Conservation (phyloP, 2,888 invertebrate species). For the Liodrosophila aerea region DNA sequence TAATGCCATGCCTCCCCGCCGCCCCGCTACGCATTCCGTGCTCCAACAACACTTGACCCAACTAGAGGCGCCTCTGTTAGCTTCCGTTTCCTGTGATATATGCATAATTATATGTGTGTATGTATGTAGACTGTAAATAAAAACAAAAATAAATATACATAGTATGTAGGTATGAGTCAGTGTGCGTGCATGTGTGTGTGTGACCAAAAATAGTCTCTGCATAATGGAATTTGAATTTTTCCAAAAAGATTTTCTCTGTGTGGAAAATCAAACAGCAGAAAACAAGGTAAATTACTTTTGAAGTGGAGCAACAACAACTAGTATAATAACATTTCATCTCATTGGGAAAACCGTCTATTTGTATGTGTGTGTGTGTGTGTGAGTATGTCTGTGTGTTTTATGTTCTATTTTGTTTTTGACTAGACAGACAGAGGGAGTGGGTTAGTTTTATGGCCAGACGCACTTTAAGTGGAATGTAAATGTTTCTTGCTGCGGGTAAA, state of each 20-base stretch:
- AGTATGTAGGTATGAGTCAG: too few relatives aligned
- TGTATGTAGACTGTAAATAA: too few relatives aligned
- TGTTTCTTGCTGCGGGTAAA: slow-evolving; percentile 4
- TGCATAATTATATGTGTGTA: not conserved
- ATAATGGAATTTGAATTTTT: slow-evolving; percentile 1
- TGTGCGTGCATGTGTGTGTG: not conserved
- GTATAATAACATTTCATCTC: slow-evolving; percentile 38
- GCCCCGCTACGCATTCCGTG: not conserved
- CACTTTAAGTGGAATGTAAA: slow-evolving; percentile 40
- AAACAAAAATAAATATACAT: too few relatives aligned
- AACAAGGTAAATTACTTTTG: slow-evolving; percentile 69
- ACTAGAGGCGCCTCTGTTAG: slow-evolving; percentile 2
- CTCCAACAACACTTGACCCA: not conserved
- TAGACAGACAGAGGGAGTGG: not conserved
- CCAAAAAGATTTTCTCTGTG: not conserved
- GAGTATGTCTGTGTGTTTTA: not conserved
- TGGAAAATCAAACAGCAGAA: slow-evolving; percentile 31
- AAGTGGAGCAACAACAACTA: slow-evolving; percentile 52
- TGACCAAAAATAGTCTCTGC: not conserved
- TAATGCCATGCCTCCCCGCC: not conserved
- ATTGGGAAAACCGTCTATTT: slow-evolving; percentile 19
- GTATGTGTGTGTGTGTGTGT: not conserved
- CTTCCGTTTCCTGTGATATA: slow-evolving; percentile 52
- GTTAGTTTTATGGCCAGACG: slow-evolving; percentile 16
- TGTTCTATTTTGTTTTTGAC: not conserved